Percentiles rank a stretch among this genome's conserved stretches.
Evolutionary conservation across 2,888 invertebrate species (phyloP).

Genomic region (Rhorus exstirpatorius): DNA sequence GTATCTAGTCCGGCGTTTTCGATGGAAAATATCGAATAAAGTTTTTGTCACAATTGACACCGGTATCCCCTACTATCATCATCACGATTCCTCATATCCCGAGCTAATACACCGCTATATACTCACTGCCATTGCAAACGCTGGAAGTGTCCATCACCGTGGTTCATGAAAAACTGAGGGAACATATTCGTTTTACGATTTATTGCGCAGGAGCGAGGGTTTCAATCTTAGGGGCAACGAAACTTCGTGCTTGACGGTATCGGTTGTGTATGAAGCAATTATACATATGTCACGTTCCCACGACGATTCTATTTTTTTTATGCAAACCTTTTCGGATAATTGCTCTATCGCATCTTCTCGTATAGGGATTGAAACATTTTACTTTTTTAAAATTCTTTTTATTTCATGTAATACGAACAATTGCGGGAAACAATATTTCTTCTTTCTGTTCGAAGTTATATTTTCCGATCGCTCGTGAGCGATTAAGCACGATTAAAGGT

Average conservation of each 20-base stretch:
- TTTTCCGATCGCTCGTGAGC: neutral
- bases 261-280: neutral
- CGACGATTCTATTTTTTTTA: neutral
- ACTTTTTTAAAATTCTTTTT: constrained; percentile 4
- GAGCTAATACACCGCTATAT: neutral
- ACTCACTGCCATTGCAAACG: constrained; percentile 16
- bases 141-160: neutral
- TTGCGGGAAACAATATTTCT: neutral
- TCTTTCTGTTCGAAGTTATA: neutral
- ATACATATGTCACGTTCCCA: constrained; percentile 1
- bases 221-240: neutral
- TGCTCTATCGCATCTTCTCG: neutral
- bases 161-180: constrained; percentile 14
- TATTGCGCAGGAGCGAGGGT: constrained; percentile 18
- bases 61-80: too few relatives aligned
- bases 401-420: too few relatives aligned
- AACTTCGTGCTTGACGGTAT: neutral
- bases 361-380: neutral
- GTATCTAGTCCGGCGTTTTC: too few relatives aligned
- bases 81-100: neutral
- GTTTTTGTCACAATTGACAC: too few relatives aligned
- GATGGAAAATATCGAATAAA: too few relatives aligned
- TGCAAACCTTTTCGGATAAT: neutral
- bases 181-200: neutral
- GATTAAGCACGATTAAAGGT: constrained; percentile 16